A percentile compares a stretch with the other conserved stretches of the same genome.
Evolutionary conservation across 2,113 vertebrate genomes (phyloP).

Genomic region (Capra hircus): DNA sequence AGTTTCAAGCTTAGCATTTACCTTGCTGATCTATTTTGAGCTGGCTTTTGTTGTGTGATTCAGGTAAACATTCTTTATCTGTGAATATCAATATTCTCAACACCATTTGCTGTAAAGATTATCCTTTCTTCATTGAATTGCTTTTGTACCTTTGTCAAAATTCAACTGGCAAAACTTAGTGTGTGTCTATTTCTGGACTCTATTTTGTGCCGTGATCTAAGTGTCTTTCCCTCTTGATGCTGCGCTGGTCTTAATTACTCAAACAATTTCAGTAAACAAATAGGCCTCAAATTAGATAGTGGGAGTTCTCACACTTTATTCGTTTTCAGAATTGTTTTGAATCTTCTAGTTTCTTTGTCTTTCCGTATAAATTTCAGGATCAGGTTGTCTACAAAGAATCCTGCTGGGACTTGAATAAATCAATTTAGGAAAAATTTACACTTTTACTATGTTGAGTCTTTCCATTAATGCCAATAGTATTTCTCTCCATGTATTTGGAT

Average conservation of each 20-base stretch:
- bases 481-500: not conserved
- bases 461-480: not conserved
- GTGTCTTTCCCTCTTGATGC: not conserved
- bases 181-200: not conserved
- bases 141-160: not conserved
- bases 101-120: not conserved
- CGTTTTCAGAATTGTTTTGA: not conserved
- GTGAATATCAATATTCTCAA: not conserved
- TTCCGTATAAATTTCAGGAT: not conserved
- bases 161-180: not conserved
- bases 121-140: not conserved
- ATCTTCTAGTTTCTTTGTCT: not conserved
- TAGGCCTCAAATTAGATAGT: not conserved
- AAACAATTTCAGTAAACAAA: not conserved
- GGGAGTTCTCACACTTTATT: not conserved
- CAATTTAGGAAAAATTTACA: not conserved
- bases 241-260: not conserved
- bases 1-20: not conserved
- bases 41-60: not conserved
- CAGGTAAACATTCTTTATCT: not conserved
- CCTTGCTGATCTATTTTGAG: not conserved
- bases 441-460: not conserved
- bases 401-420: not conserved
- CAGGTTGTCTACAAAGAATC: not conserved
- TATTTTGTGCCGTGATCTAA: not conserved